phyloP scores from a whole-genome alignment of 1,140 invertebrate genomes.

The Bombus pyrosoma region DNA sequence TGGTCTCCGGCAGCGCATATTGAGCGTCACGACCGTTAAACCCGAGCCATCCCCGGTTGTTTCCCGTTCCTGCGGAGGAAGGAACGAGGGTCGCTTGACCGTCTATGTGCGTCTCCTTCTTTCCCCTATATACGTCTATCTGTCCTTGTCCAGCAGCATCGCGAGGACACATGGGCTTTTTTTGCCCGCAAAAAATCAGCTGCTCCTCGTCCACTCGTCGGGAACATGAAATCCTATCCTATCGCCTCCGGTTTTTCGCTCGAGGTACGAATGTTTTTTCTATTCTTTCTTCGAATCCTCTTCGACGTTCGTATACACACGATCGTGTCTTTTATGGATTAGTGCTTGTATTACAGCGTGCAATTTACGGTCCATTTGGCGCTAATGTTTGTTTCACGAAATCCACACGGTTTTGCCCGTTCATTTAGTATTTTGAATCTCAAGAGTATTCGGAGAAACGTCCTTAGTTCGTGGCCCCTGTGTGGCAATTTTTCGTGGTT shows the following conservation, averaged over 20 bases:
- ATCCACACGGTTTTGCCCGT: not conserved
- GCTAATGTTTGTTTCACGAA: not conserved
- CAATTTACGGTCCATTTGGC: not conserved
- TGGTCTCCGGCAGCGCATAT: conserved; percentile 32
- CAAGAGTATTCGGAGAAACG: not conserved
- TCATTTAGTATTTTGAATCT: not conserved
- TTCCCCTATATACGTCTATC: not conserved
- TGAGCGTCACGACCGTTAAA: conserved; percentile 67
- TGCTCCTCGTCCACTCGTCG: not conserved
- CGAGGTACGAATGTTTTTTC: too few species aligned
- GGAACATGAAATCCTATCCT: not conserved
- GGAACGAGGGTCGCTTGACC: not conserved
- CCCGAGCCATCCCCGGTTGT: conserved; percentile 54
- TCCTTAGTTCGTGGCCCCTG: not conserved
- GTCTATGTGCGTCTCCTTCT: too few species aligned
- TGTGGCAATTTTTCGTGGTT: not conserved
- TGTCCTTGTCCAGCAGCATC: not conserved
- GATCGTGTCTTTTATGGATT: not conserved
- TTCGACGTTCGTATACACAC: not conserved
- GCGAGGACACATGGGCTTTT: not conserved
- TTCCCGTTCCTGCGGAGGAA: conserved; percentile 52
- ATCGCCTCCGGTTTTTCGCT: not conserved
- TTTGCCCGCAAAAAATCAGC: not conserved
- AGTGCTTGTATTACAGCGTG: not conserved
- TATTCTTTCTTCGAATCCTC: not conserved